phyloP scores from a whole-genome alignment of 2,797 vertebrate species.

The Falco columbarius region DNA sequence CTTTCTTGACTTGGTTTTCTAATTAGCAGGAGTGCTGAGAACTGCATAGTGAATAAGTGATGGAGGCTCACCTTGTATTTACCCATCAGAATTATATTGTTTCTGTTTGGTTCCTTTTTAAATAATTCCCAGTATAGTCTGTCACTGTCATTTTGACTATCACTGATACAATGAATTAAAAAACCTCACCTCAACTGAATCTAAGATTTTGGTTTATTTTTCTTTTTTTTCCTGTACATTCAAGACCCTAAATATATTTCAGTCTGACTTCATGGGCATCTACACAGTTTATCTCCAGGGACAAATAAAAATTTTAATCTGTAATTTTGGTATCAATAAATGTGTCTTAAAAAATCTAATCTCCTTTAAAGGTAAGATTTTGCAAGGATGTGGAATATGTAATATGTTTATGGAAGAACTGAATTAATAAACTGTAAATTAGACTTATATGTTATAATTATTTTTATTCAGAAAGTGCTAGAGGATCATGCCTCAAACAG shows the following conservation, averaged over 20 bases:
- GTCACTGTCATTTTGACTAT: background rate
- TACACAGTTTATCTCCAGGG: background rate
- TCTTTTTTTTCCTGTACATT: background rate
- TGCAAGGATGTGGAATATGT: background rate
- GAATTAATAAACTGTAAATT: background rate
- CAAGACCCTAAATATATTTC: background rate
- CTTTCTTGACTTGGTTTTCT: background rate
- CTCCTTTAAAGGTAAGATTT: background rate
- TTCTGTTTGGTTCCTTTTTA: background rate
- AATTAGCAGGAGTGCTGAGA: background rate
- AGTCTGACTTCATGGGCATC: background rate
- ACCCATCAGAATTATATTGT: background rate
- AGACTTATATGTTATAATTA: background rate
- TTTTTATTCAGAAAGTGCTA: background rate
- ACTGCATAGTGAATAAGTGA: background rate
- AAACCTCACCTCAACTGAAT: background rate
- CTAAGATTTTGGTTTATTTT: background rate
- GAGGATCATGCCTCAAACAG: background rate
- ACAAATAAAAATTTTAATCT: background rate
- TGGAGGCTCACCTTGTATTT: background rate
- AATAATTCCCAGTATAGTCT: background rate
- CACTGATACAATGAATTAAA: background rate
- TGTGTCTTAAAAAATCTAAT: background rate
- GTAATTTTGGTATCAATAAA: background rate
- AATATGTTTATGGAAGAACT: background rate